Evolutionary conservation across 2,888 invertebrate genomes (phyloP), one percentile per base, ranked within the genome.

Genomic region (Eupsilia transversa): DNA sequence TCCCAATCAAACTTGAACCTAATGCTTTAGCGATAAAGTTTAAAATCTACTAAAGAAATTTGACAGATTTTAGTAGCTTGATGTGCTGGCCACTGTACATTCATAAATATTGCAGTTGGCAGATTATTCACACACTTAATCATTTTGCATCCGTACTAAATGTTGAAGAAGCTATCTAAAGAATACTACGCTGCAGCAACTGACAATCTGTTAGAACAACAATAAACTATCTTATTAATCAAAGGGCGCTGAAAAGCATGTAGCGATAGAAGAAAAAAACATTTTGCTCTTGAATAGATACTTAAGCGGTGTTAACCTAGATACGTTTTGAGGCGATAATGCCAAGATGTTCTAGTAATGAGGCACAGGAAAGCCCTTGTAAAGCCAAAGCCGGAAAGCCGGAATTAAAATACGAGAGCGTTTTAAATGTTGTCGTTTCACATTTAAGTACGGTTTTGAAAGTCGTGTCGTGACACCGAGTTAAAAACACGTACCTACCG

Each of bases 321-420:
- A 80, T 78, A 85, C 52, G 76, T 77, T 82, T 83, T 77, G 63
- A 75, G 60, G 68, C 72, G 66, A 77, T 77, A 79, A 79, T 80
- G 30, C 46, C 65, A 77, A 77, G 77, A 87, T 81, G 61, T 82
- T 74, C 46, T 71, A 66, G 80, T 87, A 87, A 87, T 83, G 79
- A 88, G 84, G 77, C 52, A 74, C 70, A 60, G 71, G 66, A 70
- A 83, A 79, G 59, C 61, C 49, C 75, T 75, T 59, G 41, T 74
- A 33, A 61, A 77, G 63, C 70, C 69, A 49, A 77, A 83, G 69
- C 65, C 68, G 41, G 52, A 56, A 80, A 76, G 65, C 49, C 74
- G 67, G 63, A 76, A 82, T 82, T 82, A 78, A 82, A 77, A 80
- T 71, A 76, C 38, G 72, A 66, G 65, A 79, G 56, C 61, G 64